Conservation (phyloP, 2,113 vertebrate species). For the Scolopax mira region DNA sequence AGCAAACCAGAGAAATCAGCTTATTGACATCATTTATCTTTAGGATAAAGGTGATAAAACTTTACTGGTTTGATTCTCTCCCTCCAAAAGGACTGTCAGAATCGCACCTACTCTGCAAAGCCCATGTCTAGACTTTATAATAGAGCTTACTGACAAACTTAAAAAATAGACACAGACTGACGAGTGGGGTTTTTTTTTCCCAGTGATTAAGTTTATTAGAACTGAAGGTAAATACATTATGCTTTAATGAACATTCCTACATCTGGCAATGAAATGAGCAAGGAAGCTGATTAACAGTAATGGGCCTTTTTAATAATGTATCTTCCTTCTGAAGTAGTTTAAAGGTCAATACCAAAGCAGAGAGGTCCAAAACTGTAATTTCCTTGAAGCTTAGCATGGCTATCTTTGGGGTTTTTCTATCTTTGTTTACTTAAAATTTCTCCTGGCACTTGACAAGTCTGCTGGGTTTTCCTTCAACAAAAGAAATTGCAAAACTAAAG, state of each 20-base stretch:
- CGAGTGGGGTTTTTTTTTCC: not conserved
- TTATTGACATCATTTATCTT: conserved; percentile 60
- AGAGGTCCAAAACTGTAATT: not conserved
- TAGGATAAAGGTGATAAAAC: conserved; percentile 50
- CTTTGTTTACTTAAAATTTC: not conserved
- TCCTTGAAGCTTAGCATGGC: not conserved
- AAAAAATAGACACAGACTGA: conserved; percentile 50
- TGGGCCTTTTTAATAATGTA: conserved; percentile 61
- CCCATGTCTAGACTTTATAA: conserved; percentile 58
- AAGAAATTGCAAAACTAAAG: not conserved
- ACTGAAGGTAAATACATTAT: conserved; percentile 69
- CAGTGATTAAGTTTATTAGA: conserved; percentile 63
- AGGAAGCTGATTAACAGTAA: conserved; percentile 68
- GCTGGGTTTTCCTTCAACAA: not conserved
- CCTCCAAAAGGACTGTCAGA: conserved; percentile 26
- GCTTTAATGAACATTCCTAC: conserved; percentile 54
- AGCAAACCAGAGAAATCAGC: conserved; percentile 43
- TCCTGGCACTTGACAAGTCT: not conserved
- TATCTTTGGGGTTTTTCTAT: not conserved
- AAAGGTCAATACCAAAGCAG: conserved; percentile 43
- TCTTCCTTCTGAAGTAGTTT: conserved; percentile 53
- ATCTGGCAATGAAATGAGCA: conserved; percentile 50
- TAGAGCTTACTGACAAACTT: conserved; percentile 45
- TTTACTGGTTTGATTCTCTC: conserved; percentile 31
- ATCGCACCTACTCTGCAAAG: not conserved